Percentiles rank a stretch among this genome's conserved stretches.
Conservation (phyloP, 2,888 invertebrate genomes). For the Dicycla oo region DNA sequence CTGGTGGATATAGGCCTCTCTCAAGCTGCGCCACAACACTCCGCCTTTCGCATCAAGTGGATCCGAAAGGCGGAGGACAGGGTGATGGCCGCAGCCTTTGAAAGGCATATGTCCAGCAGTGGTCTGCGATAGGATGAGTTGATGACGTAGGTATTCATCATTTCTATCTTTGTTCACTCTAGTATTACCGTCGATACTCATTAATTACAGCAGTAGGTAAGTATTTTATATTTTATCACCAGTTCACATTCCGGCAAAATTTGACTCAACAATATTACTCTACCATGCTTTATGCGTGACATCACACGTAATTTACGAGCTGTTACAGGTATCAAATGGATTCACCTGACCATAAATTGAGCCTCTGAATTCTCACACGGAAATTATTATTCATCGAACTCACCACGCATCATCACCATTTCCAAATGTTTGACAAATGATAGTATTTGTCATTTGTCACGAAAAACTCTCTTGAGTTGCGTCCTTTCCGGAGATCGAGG, state of each 20-base stretch:
- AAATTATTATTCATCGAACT: conserved; percentile 26
- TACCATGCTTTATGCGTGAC: background rate
- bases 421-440: conserved; percentile 36
- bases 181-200: background rate
- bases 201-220: background rate
- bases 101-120: too few species aligned
- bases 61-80: too few species aligned
- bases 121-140: too few species aligned
- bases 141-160: background rate
- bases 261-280: conserved; percentile 11
- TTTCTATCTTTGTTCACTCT: background rate
- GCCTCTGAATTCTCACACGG: background rate
- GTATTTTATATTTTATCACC: conserved; percentile 18
- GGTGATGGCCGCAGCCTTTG: too few species aligned
- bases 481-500: conserved; percentile 34
- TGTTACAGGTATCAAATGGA: conserved; percentile 23
- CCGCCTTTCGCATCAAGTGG: too few species aligned
- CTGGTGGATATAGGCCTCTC: too few species aligned
- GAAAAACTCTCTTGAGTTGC: conserved; percentile 3
- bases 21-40: too few species aligned
- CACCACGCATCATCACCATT: conserved; percentile 28
- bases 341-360: conserved; percentile 25
- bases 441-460: conserved; percentile 20
- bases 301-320: conserved; percentile 21
- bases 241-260: background rate